These are phyloP conservation scores for Muntiacus muntjak DNA, from an alignment of 2,113 vertebrate species.

Conservation along the genomic window DNA sequence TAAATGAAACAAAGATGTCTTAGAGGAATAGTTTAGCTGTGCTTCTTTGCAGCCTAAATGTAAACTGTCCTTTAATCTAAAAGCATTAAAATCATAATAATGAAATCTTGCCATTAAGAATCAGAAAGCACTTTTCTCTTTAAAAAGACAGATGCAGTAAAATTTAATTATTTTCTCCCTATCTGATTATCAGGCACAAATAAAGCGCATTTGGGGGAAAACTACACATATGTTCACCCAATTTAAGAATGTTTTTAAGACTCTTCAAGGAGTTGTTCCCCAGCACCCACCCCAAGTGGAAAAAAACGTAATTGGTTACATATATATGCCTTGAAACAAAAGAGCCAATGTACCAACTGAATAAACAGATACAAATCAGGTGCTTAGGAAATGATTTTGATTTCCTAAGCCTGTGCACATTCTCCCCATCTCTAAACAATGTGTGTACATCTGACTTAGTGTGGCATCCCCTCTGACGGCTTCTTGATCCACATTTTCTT, in stretches of 20 bases:
- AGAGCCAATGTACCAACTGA: background rate
- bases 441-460: background rate
- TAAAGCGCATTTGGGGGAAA: constrained; percentile 37
- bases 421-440: background rate
- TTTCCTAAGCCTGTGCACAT: background rate
- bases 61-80: constrained; percentile 66
- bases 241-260: constrained; percentile 48
- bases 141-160: constrained; percentile 73
- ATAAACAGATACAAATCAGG: background rate
- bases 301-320: background rate
- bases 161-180: constrained; percentile 71
- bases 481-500: background rate
- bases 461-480: background rate
- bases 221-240: constrained; percentile 44
- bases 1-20: constrained; percentile 65
- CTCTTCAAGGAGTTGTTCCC: constrained; percentile 23
- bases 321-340: background rate
- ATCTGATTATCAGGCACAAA: constrained; percentile 63
- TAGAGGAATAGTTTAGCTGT: constrained; percentile 40
- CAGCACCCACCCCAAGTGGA: background rate
- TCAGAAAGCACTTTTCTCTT: constrained; percentile 69
- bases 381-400: background rate
- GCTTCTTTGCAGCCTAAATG: constrained; percentile 46
- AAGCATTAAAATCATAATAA: constrained; percentile 70
- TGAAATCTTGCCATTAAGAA: constrained; percentile 69